Evolutionary conservation across 2,888 invertebrate species (phyloP).

Genomic region (Ectropis crepuscularia): DNA sequence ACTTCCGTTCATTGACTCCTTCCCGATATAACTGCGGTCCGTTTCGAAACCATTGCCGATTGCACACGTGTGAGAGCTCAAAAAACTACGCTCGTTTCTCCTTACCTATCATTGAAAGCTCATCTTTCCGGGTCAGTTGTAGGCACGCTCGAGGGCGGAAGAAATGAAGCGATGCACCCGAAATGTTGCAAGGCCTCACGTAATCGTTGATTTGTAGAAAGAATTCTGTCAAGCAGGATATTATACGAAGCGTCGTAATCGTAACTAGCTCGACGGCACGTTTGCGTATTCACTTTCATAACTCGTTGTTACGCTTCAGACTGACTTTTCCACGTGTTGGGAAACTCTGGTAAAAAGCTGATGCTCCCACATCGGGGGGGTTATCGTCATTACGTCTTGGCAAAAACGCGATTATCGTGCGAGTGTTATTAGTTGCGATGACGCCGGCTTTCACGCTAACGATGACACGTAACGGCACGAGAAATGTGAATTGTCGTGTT

Average conservation of each 20-base stretch:
- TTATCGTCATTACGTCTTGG: conserved; percentile 68
- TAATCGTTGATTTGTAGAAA: conserved; percentile 54
- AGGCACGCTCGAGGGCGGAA: conserved; percentile 52
- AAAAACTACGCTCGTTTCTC: conserved; percentile 38
- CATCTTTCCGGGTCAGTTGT: conserved; percentile 65
- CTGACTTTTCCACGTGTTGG: conserved; percentile 77
- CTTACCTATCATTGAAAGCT: conserved; percentile 48
- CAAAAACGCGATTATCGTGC: conserved; percentile 66
- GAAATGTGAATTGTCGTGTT: conserved; percentile 39
- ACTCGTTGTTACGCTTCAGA: conserved; percentile 77
- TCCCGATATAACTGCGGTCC: conserved; percentile 77
- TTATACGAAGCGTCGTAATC: conserved; percentile 63
- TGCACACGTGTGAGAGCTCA: conserved; percentile 59
- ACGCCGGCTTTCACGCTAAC: conserved; percentile 67
- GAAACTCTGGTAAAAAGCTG: conserved; percentile 76
- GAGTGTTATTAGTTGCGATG: conserved; percentile 64
- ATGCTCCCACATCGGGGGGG: conserved; percentile 75
- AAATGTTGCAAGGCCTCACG: conserved; percentile 55
- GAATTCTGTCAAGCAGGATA: conserved; percentile 68
- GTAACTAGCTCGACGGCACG: conserved; percentile 65
- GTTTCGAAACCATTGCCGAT: conserved; percentile 74
- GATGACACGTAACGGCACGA: conserved; percentile 60
- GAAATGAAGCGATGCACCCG: conserved; percentile 43
- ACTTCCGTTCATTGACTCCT: conserved; percentile 85
- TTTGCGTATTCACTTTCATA: conserved; percentile 80